Base-by-base conservation (phyloP, 1,140 invertebrate genomes). In the Drosophila insularis region DNA sequence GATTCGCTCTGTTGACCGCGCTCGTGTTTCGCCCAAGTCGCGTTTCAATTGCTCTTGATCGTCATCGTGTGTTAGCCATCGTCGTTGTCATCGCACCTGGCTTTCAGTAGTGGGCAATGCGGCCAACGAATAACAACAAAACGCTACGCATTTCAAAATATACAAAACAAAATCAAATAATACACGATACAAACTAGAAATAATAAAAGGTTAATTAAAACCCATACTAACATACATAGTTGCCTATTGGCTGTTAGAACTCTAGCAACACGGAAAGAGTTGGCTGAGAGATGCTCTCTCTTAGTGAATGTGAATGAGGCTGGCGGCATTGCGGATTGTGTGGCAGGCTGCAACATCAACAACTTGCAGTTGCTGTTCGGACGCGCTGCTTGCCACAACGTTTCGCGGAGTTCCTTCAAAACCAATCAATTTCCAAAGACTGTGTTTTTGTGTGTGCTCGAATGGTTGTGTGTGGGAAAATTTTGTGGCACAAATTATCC, bases 51-150 rank as follows among this genome's bases (percentile, higher is more conserved):
- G 67, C 74, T 74, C 35, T 76, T 70, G 70, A 66, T 68, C 80
- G 10, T 72, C 32, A 35, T 35, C 71, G 68, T 27, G 27, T 27
- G 27, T 27, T 27, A 1, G 27, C 27, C 27, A 27, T 69, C 58
- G 62, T 19, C 53, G 72, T 53, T 55, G 59, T 21, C 32, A 63
- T 79, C 66, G 74, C 81, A 86, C 81, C 82, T 86, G 81, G 81
- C 79, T 66, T 65, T 87, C 84, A 89, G 82, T 89, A 76, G 84
- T 74, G 68, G 74, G 67, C 67, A 80, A 72, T 65, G 67, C 84
- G 82, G 80, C 84, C 60, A 77, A 58, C 75, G 74, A 68, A 75
- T 79, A 79, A 89, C 82, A 86, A 82, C 81, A 79, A 27, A 67
- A 73, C 66, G 80, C 63, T 63, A 68, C 67, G 58, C 74, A 19